Evolutionary conservation across 2,797 vertebrate genomes (phyloP).

Genomic region (Aselliscus stoliczkanus): DNA sequence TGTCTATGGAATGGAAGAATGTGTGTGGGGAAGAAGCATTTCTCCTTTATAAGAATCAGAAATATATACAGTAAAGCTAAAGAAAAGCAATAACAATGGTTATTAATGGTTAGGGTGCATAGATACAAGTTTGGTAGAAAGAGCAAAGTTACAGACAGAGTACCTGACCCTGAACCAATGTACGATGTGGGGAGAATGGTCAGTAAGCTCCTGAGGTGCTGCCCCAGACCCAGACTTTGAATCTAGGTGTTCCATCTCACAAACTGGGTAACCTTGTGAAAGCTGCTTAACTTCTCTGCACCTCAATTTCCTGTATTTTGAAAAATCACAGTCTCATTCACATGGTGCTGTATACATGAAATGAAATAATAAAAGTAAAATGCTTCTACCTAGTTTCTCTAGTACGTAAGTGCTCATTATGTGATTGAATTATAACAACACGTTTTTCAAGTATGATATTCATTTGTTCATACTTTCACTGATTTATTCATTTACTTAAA

Average conservation of each 20-base stretch:
- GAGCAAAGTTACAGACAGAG: not conserved
- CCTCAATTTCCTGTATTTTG: not conserved
- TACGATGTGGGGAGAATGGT: not conserved
- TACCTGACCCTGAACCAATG: not conserved
- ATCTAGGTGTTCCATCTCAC: not conserved
- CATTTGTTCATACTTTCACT: not conserved
- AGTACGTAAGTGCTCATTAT: not conserved
- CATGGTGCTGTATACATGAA: not conserved
- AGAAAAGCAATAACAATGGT: not conserved
- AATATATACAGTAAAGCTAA: not conserved
- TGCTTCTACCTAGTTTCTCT: not conserved
- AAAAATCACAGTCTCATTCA: not conserved
- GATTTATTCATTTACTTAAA: not conserved
- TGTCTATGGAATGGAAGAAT: not conserved
- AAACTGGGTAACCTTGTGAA: not conserved
- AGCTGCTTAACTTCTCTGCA: not conserved
- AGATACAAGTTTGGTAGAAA: not conserved
- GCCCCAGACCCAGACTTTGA: not conserved
- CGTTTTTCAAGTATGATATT: not conserved
- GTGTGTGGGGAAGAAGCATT: not conserved
- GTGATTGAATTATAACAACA: not conserved
- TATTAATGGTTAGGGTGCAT: fast-evolving
- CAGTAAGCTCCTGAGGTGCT: not conserved
- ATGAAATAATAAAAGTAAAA: not conserved
- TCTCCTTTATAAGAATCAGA: not conserved